phyloP scores from a whole-genome alignment of 2,797 vertebrate species.

The Pipistrellus nathusii region DNA sequence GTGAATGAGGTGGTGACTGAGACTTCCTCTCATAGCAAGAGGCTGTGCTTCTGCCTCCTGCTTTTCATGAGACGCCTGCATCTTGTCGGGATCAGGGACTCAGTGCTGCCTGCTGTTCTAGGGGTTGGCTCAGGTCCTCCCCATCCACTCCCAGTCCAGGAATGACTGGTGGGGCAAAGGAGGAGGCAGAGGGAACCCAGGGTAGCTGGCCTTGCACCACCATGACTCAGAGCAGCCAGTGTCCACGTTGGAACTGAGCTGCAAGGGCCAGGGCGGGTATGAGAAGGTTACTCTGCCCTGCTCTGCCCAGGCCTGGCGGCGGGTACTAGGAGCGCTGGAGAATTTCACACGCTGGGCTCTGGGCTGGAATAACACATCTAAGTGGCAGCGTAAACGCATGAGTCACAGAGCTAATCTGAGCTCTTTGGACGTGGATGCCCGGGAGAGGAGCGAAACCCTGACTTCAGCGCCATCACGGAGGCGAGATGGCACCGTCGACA shows the following conservation, averaged over 20 bases:
- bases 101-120: background rate
- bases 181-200: background rate
- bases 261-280: background rate
- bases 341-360: slow-evolving; percentile 55
- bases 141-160: background rate
- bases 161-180: background rate
- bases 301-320: background rate
- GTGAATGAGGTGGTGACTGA: background rate
- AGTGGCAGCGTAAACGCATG: slow-evolving; percentile 4
- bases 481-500: background rate
- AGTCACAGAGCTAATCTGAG: slow-evolving; percentile 66
- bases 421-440: background rate
- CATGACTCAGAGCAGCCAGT: fast-evolving
- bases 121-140: background rate
- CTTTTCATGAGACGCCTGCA: background rate
- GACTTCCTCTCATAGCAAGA: background rate
- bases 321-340: background rate
- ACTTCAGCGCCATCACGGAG: slow-evolving; percentile 22
- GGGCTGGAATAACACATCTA: background rate
- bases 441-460: background rate
- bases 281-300: background rate
- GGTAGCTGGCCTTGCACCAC: background rate
- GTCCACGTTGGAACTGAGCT: background rate
- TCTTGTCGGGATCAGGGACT: fast-evolving
- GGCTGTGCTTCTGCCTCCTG: background rate